Evolutionary conservation across 2,888 invertebrate genomes (phyloP).

Genomic region (Meteorus colon): DNA sequence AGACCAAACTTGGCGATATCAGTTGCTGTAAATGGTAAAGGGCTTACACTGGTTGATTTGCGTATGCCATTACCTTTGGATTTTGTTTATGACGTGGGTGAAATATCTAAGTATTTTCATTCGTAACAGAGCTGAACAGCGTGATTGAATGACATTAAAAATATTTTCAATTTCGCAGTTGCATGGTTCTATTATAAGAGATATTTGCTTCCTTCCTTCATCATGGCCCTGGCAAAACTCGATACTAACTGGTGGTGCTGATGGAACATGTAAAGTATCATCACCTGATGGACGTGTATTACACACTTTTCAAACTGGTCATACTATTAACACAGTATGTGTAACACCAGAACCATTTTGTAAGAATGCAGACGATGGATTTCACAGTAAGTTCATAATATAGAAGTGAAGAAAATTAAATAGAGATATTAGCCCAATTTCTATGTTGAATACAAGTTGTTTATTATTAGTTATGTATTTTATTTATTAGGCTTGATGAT

Average conservation of each 20-base stretch:
- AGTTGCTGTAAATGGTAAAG: constrained; percentile 74
- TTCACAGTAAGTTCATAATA: constrained; percentile 66
- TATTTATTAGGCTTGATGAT: constrained; percentile 70
- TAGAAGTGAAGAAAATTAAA: too few species aligned
- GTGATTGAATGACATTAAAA: not conserved
- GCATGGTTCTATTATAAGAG: constrained; percentile 72
- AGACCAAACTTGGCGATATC: constrained; percentile 73
- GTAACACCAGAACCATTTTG: constrained; percentile 73
- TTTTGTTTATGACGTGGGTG: constrained; percentile 73
- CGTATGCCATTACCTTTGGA: constrained; percentile 74
- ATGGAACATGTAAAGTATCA: constrained; percentile 73
- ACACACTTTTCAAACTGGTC: constrained; percentile 72
- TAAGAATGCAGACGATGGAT: constrained; percentile 69
- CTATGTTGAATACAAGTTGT: too few species aligned
- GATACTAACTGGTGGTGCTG: constrained; percentile 70
- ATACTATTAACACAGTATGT: constrained; percentile 71
- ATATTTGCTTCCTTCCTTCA: constrained; percentile 72
- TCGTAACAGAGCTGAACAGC: too few species aligned
- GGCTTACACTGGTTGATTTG: constrained; percentile 73
- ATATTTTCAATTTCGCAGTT: constrained; percentile 61
- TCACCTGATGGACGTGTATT: constrained; percentile 72
- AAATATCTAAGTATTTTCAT: not conserved
- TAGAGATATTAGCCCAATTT: too few species aligned
- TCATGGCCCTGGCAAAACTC: constrained; percentile 74
- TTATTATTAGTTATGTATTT: not conserved